phyloP scores from a whole-genome alignment of 1,140 invertebrate species.

The Patella vulgata region DNA sequence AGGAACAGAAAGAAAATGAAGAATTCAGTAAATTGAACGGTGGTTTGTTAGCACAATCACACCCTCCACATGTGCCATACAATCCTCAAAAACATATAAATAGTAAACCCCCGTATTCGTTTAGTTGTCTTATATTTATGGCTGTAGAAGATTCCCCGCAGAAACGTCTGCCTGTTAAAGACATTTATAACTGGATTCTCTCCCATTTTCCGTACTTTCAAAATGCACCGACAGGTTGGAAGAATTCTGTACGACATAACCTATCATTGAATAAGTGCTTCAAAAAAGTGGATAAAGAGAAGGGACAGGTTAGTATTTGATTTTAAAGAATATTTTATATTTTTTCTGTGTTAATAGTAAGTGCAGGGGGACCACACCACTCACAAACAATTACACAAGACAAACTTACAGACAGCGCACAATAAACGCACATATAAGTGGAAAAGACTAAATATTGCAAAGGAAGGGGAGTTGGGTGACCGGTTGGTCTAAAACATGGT shows the following conservation, averaged over 20 bases:
- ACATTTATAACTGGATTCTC: conserved; percentile 67
- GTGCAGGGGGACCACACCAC: too few species aligned
- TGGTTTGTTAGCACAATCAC: conserved; percentile 38
- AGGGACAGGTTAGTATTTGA: conserved; percentile 73
- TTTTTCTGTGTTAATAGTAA: too few species aligned
- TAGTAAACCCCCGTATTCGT: conserved; percentile 94
- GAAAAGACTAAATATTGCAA: too few species aligned
- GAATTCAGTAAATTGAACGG: conserved; percentile 24
- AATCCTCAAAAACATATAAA: conserved; percentile 78
- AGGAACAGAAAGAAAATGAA: conserved; percentile 52
- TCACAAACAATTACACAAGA: too few species aligned
- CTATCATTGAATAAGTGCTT: conserved; percentile 72
- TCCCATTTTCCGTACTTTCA: conserved; percentile 66
- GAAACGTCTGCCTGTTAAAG: conserved; percentile 89
- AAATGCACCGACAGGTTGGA: conserved; percentile 69
- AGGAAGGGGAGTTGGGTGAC: too few species aligned
- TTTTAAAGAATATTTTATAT: neutral
- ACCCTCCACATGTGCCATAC: conserved; percentile 63
- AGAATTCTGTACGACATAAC: conserved; percentile 72
- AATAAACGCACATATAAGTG: too few species aligned
- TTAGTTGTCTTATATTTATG: conserved; percentile 97
- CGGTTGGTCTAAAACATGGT: too few species aligned
- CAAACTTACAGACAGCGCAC: neutral
- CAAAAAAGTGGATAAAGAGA: conserved; percentile 70
- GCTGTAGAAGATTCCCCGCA: conserved; percentile 91